phyloP scores from a whole-genome alignment of 2,113 vertebrate genomes.

The Atherinomorus stipes region DNA sequence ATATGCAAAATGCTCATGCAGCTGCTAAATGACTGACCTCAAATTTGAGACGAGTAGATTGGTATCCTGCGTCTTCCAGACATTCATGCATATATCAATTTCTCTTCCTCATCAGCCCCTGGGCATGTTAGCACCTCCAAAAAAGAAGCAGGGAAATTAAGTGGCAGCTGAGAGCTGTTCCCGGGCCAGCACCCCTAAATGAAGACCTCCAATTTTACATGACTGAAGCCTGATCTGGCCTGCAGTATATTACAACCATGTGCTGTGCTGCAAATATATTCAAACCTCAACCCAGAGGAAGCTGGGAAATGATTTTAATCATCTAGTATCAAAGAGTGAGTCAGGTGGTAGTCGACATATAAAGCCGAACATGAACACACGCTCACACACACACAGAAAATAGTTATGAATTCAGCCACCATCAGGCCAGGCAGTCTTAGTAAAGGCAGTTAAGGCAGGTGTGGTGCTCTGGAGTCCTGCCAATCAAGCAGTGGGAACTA shows the following conservation, averaged over 20 bases:
- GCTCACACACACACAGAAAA: constrained; percentile 24
- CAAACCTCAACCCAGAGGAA: constrained; percentile 55
- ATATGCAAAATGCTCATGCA: constrained; percentile 30
- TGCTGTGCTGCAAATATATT: constrained; percentile 70
- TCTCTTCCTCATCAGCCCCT: constrained; percentile 62
- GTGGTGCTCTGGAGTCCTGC: constrained; percentile 66
- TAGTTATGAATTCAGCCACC: constrained; percentile 48
- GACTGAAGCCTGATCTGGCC: constrained; percentile 71
- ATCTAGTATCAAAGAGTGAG: constrained; percentile 70
- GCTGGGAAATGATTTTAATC: constrained; percentile 63
- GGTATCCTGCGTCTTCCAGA: constrained; percentile 25
- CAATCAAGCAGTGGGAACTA: constrained; percentile 63
- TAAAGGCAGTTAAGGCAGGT: constrained; percentile 70
- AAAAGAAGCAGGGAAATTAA: constrained; percentile 67
- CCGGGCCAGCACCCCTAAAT: constrained; percentile 66
- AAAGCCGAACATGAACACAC: constrained; percentile 26
- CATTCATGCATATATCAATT: constrained; percentile 63
- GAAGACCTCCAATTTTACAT: constrained; percentile 72
- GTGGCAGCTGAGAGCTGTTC: constrained; percentile 55
- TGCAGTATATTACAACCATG: constrained; percentile 81
- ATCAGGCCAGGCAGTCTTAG: constrained; percentile 46
- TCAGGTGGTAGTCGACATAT: constrained; percentile 43
- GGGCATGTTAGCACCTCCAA: constrained; percentile 76
- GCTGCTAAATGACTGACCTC: constrained; percentile 40
- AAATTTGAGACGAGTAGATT: constrained; percentile 50